A percentile compares a stretch with the other conserved stretches of the same genome.
Conservation (phyloP, 2,113 vertebrate species). For the Vidua chalybeata region DNA sequence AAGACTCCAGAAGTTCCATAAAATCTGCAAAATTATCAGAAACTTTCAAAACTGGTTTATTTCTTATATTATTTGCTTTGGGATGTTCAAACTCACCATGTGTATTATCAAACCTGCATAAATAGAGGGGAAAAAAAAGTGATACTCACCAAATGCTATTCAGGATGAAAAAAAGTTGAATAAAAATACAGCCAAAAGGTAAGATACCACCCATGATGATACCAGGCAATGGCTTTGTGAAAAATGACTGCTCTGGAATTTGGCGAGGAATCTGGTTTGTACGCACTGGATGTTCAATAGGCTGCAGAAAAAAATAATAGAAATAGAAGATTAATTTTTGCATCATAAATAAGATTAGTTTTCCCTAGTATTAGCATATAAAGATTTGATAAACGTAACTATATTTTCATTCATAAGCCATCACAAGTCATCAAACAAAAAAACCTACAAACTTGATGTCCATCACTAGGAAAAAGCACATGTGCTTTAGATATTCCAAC, state of each 20-base stretch:
- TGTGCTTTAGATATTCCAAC: background rate
- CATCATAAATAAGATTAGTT: background rate
- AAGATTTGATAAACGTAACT: background rate
- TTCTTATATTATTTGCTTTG: background rate
- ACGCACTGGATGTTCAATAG: conserved; percentile 86
- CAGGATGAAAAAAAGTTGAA: conserved; percentile 93
- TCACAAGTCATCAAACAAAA: background rate
- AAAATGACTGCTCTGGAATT: conserved; percentile 87
- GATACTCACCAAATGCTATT: conserved; percentile 89
- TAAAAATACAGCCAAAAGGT: conserved; percentile 92
- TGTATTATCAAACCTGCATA: background rate
- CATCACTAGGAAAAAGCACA: background rate
- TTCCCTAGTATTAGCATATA: background rate
- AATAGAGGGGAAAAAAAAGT: background rate
- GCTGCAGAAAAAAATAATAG: conserved; percentile 42
- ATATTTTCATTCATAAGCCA: background rate
- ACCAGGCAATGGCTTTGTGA: conserved; percentile 84
- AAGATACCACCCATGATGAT: conserved; percentile 90
- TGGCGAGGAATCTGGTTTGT: conserved; percentile 87
- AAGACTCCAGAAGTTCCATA: background rate
- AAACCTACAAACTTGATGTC: background rate
- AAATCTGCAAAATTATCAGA: background rate
- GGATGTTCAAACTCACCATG: background rate
- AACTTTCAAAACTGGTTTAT: background rate
- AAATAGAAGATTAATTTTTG: background rate